Evolutionary conservation across 2,797 vertebrate species (phyloP).

Genomic region (Gorsachius magnificus): DNA sequence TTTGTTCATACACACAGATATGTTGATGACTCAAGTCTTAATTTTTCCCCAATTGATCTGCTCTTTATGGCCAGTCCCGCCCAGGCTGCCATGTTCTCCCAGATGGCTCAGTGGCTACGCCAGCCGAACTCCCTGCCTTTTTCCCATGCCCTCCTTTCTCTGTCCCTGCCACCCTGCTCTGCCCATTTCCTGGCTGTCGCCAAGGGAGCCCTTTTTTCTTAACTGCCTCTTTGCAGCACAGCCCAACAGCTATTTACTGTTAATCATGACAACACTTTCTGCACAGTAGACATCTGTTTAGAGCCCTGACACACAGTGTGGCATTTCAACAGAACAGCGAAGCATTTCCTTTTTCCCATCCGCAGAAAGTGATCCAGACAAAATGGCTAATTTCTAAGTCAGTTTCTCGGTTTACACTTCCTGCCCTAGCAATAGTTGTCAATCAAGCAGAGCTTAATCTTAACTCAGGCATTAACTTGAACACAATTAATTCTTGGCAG

Average conservation of each 20-base stretch:
- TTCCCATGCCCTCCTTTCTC: background rate
- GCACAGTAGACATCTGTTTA: background rate
- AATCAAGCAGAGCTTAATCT: slow-evolving; percentile 49
- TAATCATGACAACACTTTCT: background rate
- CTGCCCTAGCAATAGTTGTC: slow-evolving; percentile 19
- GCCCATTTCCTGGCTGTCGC: background rate
- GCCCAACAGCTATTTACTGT: background rate
- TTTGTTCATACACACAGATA: background rate
- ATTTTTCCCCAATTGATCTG: background rate
- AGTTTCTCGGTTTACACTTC: background rate
- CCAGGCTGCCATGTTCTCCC: background rate
- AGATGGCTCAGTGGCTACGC: background rate
- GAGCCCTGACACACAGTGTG: background rate
- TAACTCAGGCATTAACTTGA: slow-evolving; percentile 65
- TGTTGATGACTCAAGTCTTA: background rate
- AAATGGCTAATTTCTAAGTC: background rate
- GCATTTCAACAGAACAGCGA: background rate
- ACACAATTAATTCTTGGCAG: slow-evolving; percentile 64
- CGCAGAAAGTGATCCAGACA: background rate
- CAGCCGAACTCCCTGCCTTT: background rate
- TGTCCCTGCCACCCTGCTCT: background rate
- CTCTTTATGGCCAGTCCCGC: background rate
- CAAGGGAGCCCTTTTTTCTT: background rate
- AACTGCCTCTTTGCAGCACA: background rate
- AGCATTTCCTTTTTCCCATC: background rate